Evolutionary conservation across 2,113 vertebrate genomes (phyloP).

Genomic region (Calonectris borealis): DNA sequence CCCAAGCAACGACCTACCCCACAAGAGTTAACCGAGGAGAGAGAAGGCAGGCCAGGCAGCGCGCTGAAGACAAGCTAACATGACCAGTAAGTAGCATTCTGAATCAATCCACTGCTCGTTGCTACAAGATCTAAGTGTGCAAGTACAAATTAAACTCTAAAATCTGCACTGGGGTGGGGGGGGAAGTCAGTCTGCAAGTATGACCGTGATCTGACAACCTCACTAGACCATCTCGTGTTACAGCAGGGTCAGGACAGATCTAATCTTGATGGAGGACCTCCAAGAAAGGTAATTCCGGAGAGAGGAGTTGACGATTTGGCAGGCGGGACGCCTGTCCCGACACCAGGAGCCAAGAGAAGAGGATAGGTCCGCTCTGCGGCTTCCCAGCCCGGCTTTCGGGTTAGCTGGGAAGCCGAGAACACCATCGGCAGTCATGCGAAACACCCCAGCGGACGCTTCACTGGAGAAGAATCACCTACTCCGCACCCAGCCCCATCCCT

Average conservation of each 20-base stretch:
- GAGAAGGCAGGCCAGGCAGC: background rate
- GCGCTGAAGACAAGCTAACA: background rate
- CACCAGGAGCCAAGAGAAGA: background rate
- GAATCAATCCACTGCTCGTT: background rate
- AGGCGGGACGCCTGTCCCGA: too few relatives aligned
- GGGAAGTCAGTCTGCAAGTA: background rate
- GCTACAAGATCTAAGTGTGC: background rate
- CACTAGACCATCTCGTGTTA: too few relatives aligned
- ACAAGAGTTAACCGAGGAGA: background rate
- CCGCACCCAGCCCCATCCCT: background rate
- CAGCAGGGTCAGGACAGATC: background rate
- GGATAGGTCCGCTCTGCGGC: rapidly evolving
- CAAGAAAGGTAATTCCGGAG: background rate
- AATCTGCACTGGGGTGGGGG: background rate
- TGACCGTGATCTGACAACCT: rapidly evolving
- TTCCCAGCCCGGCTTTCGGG: background rate
- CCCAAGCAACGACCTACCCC: conserved; percentile 37
- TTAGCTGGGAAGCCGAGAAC: background rate
- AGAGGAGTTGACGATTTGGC: rapidly evolving
- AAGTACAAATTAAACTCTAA: background rate
- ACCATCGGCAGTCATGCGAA: rapidly evolving
- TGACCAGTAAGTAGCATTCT: rapidly evolving
- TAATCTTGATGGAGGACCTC: background rate
- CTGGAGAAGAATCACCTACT: background rate
- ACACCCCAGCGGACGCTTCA: background rate